Evolutionary conservation across 2,113 vertebrate genomes (phyloP).

Genomic region (Corythaeola cristata): DNA sequence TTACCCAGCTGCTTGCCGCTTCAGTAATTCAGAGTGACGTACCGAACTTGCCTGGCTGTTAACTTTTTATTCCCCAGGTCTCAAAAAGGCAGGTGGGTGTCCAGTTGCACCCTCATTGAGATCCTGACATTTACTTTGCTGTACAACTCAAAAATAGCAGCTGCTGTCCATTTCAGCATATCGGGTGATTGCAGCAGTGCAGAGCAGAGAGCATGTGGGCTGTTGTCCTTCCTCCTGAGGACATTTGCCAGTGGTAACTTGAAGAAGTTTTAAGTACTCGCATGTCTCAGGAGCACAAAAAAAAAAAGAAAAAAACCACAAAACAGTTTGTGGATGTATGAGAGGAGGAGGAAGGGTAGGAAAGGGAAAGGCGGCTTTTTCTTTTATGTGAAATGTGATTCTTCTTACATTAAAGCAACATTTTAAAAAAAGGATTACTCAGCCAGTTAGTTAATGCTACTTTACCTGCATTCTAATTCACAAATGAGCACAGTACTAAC

Average conservation of each 20-base stretch:
- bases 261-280: background rate
- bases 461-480: background rate
- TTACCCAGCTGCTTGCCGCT: background rate
- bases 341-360: background rate
- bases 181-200: background rate
- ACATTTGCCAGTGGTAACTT: background rate
- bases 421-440: background rate
- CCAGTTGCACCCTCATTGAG: background rate
- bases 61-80: background rate
- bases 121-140: constrained; percentile 14
- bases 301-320: background rate
- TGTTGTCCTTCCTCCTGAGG: background rate
- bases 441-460: background rate
- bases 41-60: background rate
- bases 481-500: background rate
- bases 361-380: background rate
- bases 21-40: background rate
- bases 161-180: background rate
- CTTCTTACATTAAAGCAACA: background rate
- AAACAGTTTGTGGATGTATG: background rate
- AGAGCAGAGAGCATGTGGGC: background rate
- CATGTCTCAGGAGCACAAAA: background rate
- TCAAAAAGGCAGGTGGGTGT: background rate
- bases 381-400: background rate
- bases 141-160: constrained; percentile 53